Conservation (phyloP, 2,797 vertebrate genomes). For the Arctocebus calabarensis region DNA sequence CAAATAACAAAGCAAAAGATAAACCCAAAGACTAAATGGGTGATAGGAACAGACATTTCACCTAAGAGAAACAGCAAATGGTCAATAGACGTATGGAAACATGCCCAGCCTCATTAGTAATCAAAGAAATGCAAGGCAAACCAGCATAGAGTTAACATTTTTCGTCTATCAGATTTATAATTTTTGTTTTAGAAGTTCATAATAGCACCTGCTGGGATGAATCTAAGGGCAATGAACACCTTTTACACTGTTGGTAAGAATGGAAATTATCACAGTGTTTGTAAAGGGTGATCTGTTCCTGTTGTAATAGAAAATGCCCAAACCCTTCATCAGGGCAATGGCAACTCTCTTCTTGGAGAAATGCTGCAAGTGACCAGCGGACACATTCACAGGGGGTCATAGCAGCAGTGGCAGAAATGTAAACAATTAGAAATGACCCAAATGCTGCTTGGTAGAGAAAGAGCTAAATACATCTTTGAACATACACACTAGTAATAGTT, state of each 20-base stretch:
- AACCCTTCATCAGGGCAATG: neutral
- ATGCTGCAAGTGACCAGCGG: neutral
- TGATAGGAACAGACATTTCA: neutral
- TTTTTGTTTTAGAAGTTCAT: neutral
- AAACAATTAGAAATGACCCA: neutral
- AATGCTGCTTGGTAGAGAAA: neutral
- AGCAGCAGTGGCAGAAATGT: neutral
- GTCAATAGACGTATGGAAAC: neutral
- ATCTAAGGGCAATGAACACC: neutral
- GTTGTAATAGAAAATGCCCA: neutral
- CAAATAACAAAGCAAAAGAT: slow-evolving; percentile 38
- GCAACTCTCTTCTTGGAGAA: neutral
- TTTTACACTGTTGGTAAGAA: neutral
- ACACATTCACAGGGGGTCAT: accelerated
- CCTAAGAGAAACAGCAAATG: neutral
- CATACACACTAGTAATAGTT: neutral
- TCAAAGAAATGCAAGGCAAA: neutral
- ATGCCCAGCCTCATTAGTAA: neutral
- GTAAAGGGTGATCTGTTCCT: neutral
- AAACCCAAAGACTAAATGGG: neutral
- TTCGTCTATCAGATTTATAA: neutral
- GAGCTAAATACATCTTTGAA: neutral
- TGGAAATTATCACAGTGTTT: neutral
- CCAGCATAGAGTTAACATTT: neutral
- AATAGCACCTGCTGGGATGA: neutral